phyloP scores from a whole-genome alignment of 1,140 invertebrate genomes.

The Musca domestica region DNA sequence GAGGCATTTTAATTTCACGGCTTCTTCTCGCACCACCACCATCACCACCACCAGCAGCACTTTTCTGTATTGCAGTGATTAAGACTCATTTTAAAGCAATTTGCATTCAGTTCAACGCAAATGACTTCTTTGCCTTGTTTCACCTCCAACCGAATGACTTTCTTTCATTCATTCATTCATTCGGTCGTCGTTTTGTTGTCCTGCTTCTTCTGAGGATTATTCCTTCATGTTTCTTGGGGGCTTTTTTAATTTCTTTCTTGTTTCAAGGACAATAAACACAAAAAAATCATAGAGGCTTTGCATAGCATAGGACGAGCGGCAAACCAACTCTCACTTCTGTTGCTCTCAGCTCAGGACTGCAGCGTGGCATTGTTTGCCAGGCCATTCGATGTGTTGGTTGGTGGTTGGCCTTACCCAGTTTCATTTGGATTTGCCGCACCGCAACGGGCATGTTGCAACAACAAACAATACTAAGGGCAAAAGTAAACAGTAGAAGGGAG shows the following conservation, averaged over 20 bases:
- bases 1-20: background rate
- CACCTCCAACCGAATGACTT: background rate
- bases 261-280: conserved; percentile 17
- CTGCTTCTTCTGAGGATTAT: background rate
- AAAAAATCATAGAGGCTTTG: background rate
- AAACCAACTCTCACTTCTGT: no score
- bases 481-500: no score
- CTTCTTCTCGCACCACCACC: background rate
- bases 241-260: conserved; percentile 5
- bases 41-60: background rate
- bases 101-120: background rate
- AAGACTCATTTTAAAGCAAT: no score
- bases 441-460: no score
- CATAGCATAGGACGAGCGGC: no score
- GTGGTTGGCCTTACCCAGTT: no score
- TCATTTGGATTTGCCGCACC: no score
- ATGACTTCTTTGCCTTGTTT: background rate
- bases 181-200: background rate
- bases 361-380: background rate
- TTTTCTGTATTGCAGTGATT: no score
- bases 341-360: background rate
- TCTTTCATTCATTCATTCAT: background rate
- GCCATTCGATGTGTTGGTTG: background rate
- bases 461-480: no score
- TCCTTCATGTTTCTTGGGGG: background rate